Evolutionary conservation across 2,797 vertebrate genomes (phyloP), one percentile per base, ranked within the genome.

Genomic region (Protonibea diacanthus): DNA sequence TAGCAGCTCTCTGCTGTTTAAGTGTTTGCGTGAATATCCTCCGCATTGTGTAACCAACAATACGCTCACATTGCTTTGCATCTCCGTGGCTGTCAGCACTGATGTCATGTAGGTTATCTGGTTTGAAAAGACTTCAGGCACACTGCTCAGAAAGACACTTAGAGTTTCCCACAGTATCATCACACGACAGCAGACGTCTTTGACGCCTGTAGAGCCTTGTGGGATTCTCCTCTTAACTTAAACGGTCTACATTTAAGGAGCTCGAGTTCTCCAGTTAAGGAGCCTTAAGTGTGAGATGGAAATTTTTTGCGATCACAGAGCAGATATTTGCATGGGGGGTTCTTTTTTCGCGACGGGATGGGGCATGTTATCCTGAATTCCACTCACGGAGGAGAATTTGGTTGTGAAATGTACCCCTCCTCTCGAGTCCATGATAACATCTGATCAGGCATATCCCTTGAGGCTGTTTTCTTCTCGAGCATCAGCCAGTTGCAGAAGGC

Each of bases 321-420:
- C 59, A 45, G 52, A 85, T 77, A 85, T 89, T 89, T 88, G 74
- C 80, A 80, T 86, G 48, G 42, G 3, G 5, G 23, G n/a, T 75
- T 33, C 64, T 17, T 49, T 72, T 65, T 55, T 25, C 0, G 52
- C 56, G 72, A 81, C 71, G 17, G 48, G 92, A 91, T 56, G 49
- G 71, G 74, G 49, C 92, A 71, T 70, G 90, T 82, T 78, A 5
- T 42, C 4, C 53, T 44, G 49, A 87, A 91, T 89, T 93, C 84
- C 73, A 20, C 47, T 69, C 66, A 49, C 25, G 44, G 42, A 53
- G 56, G 57, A 66, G 61, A 57, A 69, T 78, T 66, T 48, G 77
- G 62, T 89, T 93, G 78, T 80, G 80, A 92, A 89, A 89, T 47
- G 8, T 69, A 69, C 44, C 18, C 5, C 14, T 76, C 62, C 76